A percentile compares a stretch with the other conserved stretches of the same genome.
phyloP scores from a whole-genome alignment of 2,888 invertebrate genomes.

The Tenthredo notha region DNA sequence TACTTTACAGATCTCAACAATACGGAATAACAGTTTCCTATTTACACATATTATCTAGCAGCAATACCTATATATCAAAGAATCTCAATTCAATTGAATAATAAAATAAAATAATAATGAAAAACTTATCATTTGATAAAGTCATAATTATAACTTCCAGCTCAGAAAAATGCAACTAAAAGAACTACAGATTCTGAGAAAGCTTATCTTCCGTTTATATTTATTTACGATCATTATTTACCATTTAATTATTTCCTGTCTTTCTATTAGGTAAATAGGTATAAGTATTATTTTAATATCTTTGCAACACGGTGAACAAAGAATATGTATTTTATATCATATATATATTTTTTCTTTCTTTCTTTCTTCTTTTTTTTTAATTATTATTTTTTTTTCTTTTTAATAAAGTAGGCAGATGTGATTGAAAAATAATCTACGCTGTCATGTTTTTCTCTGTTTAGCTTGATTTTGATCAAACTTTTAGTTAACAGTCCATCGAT shows the following conservation, averaged over 20 bases:
- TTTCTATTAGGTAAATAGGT: neutral
- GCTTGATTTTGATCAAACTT: neutral
- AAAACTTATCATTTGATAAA: neutral
- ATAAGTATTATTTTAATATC: neutral
- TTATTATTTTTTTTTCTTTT: neutral
- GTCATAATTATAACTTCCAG: conserved; percentile 13
- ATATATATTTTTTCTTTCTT: too few species aligned
- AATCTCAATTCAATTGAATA: neutral
- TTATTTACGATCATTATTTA: neutral
- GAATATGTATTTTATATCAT: neutral
- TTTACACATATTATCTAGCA: conserved; percentile 42
- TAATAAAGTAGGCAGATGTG: conserved; percentile 20
- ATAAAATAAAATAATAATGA: neutral
- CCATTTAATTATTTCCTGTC: neutral
- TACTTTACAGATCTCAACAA: conserved; percentile 19
- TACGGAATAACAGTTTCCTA: conserved; percentile 35
- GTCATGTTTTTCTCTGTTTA: conserved; percentile 40
- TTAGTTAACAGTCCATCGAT: neutral
- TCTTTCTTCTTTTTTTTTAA: neutral
- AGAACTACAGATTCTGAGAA: conserved; percentile 6
- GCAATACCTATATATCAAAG: neutral
- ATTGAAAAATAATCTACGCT: conserved; percentile 20
- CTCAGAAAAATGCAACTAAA: conserved; percentile 12
- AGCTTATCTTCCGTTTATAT: neutral
- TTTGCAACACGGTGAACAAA: conserved; percentile 1